Evolutionary conservation across 1,140 invertebrate species (phyloP), one percentile per base, ranked within the genome.

Genomic region (Lucilia sericata): DNA sequence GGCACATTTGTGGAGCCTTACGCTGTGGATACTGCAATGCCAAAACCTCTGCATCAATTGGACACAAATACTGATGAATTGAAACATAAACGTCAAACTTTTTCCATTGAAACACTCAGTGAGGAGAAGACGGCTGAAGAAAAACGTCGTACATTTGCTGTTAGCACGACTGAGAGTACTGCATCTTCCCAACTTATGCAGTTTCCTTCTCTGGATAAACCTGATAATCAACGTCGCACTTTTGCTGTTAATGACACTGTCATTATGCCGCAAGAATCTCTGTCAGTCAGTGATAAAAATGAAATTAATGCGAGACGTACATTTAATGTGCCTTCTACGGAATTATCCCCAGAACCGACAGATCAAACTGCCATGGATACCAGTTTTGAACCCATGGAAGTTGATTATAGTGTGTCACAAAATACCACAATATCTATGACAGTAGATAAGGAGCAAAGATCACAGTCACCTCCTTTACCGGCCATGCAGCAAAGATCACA

Each of bases 351-450:
- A 42, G 42, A 42, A 42, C 14, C 5, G 14, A 60, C 55, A 7
- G 60, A 74, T 13, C 19, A 65, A 51, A 83, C 42, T 19, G 30
- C 42, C 5, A 49, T 80, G 42, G 21, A 80, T 51, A 80, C 76
- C 2, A 75, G 82, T 51, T 84, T 84, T 55, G 88, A 88, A 74
- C 83, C 86, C 0, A 89, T 89, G 88, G 88, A 89, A 82, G 85
- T 89, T 7, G 88, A 89, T 76, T 5, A 83, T 7, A 49, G 2
- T 51, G 19, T 49, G 12, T 19, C 76, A 21, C 42, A 80, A 21
- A 49, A 80, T 80, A 12, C 42, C 19, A 80, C 76, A 9, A 49
- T 51, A 42, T 17, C 60, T 10, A 21, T 70, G 8, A 19, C 12
- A 12, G 4, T 5, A 88, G 87, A 9, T 14, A 87, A 8, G 19